Evolutionary conservation across 2,113 vertebrate genomes (phyloP), one percentile per base, ranked within the genome.

Genomic region (Syrrhaptes paradoxus): DNA sequence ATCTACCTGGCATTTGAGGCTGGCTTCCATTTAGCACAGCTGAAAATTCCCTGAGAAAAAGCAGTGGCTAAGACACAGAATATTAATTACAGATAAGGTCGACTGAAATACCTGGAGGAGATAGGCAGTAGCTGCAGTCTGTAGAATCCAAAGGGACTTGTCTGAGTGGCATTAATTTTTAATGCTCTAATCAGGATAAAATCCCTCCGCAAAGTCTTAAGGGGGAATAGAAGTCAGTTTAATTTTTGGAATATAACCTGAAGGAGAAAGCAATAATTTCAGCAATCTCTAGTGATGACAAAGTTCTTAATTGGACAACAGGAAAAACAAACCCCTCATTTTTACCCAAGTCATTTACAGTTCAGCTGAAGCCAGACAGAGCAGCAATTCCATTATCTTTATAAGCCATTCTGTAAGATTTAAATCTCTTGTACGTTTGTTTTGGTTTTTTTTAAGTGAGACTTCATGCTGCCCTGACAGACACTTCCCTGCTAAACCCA

Each of bases 111-210:
- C 87, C 94, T 85, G 78, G 49, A 95, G 94, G 84, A 95, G 89
- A 81, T 49, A 72, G 66, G 70, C 76, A 73, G 13, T 75, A 91
- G 73, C 68, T 95, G 70, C 41, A 78, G 66, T 28, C 85, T 94
- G 87, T 72, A 73, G 70, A 62, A 87, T 94, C 91, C 51, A 89
- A 81, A 70, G 93, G 91, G 91, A 92, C 61, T 75, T 91, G 62
- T 91, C 80, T 91, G 77, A 90, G 36, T 79, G 58, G 80, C 70
- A 94, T 95, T 95, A 92, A 95, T 95, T 87, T 96, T 97, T 97
- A 95, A 96, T 6, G 5, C 57, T 95, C 92, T 92, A 95, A 95
- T 97, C 91, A 85, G 89, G 80, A 68, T 82, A 91, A 95, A 95
- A 94, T 95, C 73, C 94, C 80, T 85, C 65, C 78, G 46, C 73